Evolutionary conservation across 1,140 invertebrate genomes (phyloP), one percentile per base, ranked within the genome.

Genomic region (Augochlora pura): DNA sequence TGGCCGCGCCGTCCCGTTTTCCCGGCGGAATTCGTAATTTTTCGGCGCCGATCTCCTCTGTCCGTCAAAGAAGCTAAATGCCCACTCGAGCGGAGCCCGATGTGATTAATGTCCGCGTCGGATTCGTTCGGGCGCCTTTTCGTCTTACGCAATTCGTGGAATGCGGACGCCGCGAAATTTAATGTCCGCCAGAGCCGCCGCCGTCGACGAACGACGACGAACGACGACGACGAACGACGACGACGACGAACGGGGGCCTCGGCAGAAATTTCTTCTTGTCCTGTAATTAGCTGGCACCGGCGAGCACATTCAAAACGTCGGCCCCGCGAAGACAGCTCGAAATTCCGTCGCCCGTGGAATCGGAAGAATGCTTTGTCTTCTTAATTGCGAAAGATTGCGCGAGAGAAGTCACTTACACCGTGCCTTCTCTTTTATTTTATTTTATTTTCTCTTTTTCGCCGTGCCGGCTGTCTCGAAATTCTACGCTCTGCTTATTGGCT

Each of bases 101-200:
- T 46, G 77, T 85, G 82, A 84, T 85, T 85, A 85, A 85, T 85
- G 82, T 52, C 27, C 73, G 46, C 38, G 83, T 69, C 77, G 66
- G 46, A 39, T 67, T 62, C 54, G 73, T 84, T 84, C 59, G 67
- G 62, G 54, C 67, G 82, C 21, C 21, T 75, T 67, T 60, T 75
- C 69, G 60, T 83, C 77, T 85, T 80, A 73, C 83, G 82, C 82
- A 76, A 85, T 71, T 67, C 46, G 73, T 54, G 82, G 82, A 85
- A 85, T 81, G 83, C 83, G 77, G 49, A 84, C 77, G 65, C 52
- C 81, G 57, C 77, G 71, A 73, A 84, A 83, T 75, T 75, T 79
- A 84, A 84, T 83, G 81, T 79, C 66, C 64, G 23, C 66, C 73
- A n/a, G 39, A 66, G 27, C 12, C 46, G 49, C 23, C 80, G 23